These are phyloP conservation scores for Chrysodeixis includens DNA, from an alignment of 2,888 invertebrate species.

Conservation along the genomic window DNA sequence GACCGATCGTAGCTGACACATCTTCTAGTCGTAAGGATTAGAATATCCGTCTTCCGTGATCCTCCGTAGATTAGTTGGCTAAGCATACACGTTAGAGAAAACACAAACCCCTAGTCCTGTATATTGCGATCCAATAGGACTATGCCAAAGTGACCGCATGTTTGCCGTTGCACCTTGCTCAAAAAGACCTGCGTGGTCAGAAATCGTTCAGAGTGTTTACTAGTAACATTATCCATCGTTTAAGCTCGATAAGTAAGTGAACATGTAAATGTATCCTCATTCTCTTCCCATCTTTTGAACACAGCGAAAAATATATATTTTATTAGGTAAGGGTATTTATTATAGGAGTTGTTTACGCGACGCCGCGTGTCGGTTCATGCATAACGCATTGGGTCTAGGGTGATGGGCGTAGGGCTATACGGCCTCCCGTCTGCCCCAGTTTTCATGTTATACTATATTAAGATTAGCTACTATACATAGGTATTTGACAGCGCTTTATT, in stretches of 20 bases:
- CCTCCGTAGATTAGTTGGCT: not conserved
- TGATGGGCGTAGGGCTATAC: slow-evolving; percentile 37
- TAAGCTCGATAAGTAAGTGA: not conserved
- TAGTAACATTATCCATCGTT: not conserved
- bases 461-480: slow-evolving; percentile 9
- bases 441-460: slow-evolving; percentile 33
- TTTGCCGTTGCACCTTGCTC: not conserved
- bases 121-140: too few relatives aligned
- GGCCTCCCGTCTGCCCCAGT: slow-evolving; percentile 50
- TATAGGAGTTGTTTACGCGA: slow-evolving; percentile 56
- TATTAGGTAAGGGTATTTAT: slow-evolving; percentile 35
- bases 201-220: not conserved
- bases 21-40: not conserved
- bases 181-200: not conserved
- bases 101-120: not conserved
- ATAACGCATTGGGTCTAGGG: slow-evolving; percentile 62
- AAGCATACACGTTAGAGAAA: not conserved
- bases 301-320: slow-evolving; percentile 34
- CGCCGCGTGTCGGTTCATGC: slow-evolving; percentile 64
- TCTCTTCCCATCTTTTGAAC: slow-evolving; percentile 16
- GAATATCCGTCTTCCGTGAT: not conserved
- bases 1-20: too few relatives aligned
- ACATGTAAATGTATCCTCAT: not conserved
- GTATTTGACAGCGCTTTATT: slow-evolving; percentile 16
- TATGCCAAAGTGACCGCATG: not conserved